A percentile compares a stretch with the other conserved stretches of the same genome.
These are phyloP conservation scores for Pangasius sanitwongsei DNA, from an alignment of 2,797 vertebrate genomes.

Conservation along the genomic window DNA sequence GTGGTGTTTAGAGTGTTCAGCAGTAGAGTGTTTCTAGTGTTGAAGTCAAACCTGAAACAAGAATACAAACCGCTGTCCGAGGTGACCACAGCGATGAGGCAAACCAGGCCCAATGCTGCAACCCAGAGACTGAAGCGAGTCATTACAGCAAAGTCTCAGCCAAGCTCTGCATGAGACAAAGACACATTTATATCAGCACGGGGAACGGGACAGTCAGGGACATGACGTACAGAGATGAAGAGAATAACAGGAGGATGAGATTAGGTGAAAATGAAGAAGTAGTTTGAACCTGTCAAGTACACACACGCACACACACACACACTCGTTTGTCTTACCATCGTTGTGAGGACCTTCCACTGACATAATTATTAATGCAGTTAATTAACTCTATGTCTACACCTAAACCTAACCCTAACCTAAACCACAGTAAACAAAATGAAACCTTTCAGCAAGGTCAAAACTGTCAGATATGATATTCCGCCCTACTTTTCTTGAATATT, in stretches of 20 bases:
- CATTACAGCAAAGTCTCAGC: constrained; percentile 45
- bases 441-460: background rate
- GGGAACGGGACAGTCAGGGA: background rate
- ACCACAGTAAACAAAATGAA: background rate
- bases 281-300: no score
- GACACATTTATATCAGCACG: background rate
- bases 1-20: background rate
- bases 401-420: background rate
- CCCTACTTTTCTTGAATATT: background rate
- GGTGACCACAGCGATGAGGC: constrained; percentile 9
- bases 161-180: background rate
- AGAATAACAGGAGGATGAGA: background rate
- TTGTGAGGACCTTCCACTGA: background rate
- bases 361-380: background rate
- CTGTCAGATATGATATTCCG: background rate
- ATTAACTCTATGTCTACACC: background rate
- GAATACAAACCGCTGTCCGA: constrained; percentile 44
- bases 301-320: no score
- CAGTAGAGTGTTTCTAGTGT: background rate
- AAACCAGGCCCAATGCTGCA: constrained; percentile 64
- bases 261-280: background rate
- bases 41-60: background rate
- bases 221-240: background rate
- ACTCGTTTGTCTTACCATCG: background rate
- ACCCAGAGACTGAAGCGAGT: constrained; percentile 53